phyloP scores from a whole-genome alignment of 1,140 invertebrate genomes.

The Nilaparvata lugens region DNA sequence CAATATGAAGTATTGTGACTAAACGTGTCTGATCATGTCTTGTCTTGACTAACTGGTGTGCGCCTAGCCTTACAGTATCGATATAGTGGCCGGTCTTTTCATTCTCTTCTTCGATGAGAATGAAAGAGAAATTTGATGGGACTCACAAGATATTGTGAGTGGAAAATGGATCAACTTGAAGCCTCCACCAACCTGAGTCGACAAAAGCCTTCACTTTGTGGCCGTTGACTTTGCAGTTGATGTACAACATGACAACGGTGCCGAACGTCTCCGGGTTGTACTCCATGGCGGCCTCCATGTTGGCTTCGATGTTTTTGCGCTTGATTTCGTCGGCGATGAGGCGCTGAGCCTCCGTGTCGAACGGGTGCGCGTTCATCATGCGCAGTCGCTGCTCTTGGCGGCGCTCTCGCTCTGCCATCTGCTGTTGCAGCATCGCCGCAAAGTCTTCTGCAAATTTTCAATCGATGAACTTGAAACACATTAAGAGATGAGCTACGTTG shows the following conservation, averaged over 20 bases:
- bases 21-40: too few relatives aligned
- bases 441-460: constrained; percentile 57
- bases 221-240: constrained; percentile 92
- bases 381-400: constrained; percentile 70
- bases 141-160: too few relatives aligned
- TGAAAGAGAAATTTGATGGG: too few relatives aligned
- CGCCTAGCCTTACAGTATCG: too few relatives aligned
- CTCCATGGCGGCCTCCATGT: constrained; percentile 98
- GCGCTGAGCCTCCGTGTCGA: constrained; percentile 87
- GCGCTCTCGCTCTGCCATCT: constrained; percentile 65
- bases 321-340: constrained; percentile 93
- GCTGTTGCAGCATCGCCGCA: constrained; percentile 67
- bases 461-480: constrained; percentile 27
- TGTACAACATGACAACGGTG: constrained; percentile 94
- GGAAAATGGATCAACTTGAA: too few relatives aligned
- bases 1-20: too few relatives aligned
- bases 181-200: constrained; percentile 61
- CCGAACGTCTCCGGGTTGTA: constrained; percentile 97
- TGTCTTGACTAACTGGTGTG: too few relatives aligned
- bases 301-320: constrained; percentile 93
- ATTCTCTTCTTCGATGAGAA: too few relatives aligned
- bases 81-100: too few relatives aligned
- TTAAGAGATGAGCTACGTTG: not conserved
- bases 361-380: constrained; percentile 89
- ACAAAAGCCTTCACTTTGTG: constrained; percentile 95